These are phyloP conservation scores for Symphodus melops DNA, from an alignment of 2,113 vertebrate species.

Conservation along the genomic window DNA sequence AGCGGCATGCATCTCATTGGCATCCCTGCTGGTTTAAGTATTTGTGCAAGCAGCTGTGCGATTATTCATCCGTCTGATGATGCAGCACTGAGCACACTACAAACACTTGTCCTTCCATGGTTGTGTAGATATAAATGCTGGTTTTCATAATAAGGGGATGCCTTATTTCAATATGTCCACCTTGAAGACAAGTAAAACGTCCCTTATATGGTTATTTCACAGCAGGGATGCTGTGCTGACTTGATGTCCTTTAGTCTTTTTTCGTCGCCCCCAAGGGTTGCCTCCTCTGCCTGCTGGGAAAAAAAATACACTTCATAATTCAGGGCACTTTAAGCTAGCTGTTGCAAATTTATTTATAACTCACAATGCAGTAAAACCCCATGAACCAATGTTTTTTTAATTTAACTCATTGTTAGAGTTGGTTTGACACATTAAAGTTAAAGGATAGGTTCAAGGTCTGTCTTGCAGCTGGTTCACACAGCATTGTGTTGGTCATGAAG, in stretches of 20 bases:
- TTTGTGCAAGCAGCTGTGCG: neutral
- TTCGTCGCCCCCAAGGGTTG: neutral
- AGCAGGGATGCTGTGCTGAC: neutral
- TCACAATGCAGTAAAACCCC: too few relatives aligned
- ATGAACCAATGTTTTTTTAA: neutral
- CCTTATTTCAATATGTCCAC: constrained; percentile 4
- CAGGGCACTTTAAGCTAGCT: neutral
- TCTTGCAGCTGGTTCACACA: too few relatives aligned
- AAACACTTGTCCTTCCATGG: constrained; percentile 9
- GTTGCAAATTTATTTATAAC: neutral
- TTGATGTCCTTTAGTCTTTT: neutral
- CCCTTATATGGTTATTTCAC: constrained; percentile 12
- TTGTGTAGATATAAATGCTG: neutral
- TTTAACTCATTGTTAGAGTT: too few relatives aligned
- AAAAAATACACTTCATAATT: neutral
- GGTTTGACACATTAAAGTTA: too few relatives aligned
- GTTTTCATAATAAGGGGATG: constrained; percentile 2
- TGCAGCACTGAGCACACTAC: neutral
- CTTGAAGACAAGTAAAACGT: neutral
- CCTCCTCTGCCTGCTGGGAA: constrained; percentile 27
- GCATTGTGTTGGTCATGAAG: too few relatives aligned
- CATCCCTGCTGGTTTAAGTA: neutral
- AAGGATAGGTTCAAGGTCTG: too few relatives aligned
- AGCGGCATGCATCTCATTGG: neutral
- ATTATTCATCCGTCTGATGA: constrained; percentile 1